Evolutionary conservation across 2,888 invertebrate genomes (phyloP), one percentile per base, ranked within the genome.

Genomic region (Lissocephala sabroskyi): DNA sequence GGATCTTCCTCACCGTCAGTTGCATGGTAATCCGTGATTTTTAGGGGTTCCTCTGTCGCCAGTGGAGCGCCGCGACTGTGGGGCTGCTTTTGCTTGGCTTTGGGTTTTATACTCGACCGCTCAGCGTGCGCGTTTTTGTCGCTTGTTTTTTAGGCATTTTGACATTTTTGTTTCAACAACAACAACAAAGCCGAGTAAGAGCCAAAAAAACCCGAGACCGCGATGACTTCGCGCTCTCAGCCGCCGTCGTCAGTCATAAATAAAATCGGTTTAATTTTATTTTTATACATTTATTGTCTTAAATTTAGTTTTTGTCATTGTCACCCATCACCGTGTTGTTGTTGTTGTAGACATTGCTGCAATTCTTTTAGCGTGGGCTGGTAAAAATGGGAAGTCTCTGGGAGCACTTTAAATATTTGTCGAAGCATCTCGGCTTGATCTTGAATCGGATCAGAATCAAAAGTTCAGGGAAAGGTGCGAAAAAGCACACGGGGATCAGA

Each of bases 61-160:
- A 50, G 52, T 56, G 60, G 43, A 46, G 53, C 45, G 56, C 57
- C 42, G 18, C 58, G 65, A 74, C 66, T 74, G 73, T 62, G 68
- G 62, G 65, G 29, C 42, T 58, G 57, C 53, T 58, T 58, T 62
- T 49, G 45, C 55, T 49, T 53, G 40, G 70, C 64, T 62, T 66
- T 74, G 58, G 71, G 56, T 74, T 68, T 73, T 68, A 68, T 68
- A 68, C 54, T 53, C 73, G 61, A 60, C 43, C 60, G 60, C 60
- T 57, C 42, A 28, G 17, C 41, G 17, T 41, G 17, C 48, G 41
- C 48, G 18, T 13, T 29, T 16, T 56, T 36, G 54, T 43, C 26
- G n/a, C 7, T 1, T 39, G 11, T n/a, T 7, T 33, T 32, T 16
- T 14, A 40, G 13, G 5, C 28, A 40, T 45, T 35, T 56, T 62